These are phyloP conservation scores for Lithobius niger DNA, from an alignment of 1,140 invertebrate genomes.

Conservation along the genomic window DNA sequence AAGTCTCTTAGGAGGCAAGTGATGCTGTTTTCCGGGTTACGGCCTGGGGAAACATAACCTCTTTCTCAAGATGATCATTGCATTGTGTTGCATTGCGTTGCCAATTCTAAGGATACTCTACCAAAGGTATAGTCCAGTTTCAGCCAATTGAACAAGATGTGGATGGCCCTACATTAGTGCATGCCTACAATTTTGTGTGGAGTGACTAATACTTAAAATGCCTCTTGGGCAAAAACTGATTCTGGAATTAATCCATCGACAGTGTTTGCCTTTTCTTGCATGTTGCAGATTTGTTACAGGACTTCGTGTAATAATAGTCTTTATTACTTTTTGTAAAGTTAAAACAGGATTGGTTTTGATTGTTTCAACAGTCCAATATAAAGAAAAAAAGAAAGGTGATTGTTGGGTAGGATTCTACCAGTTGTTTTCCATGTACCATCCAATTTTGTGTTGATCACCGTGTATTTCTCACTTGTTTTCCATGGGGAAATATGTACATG, in stretches of 20 bases:
- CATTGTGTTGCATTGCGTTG: too few species aligned
- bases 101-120: too few species aligned
- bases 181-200: too few species aligned
- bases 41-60: too few species aligned
- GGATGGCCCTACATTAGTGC: too few species aligned
- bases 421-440: constrained; percentile 1
- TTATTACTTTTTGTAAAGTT: not conserved
- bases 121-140: too few species aligned
- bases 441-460: not conserved
- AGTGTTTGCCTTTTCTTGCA: not conserved
- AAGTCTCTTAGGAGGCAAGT: too few species aligned
- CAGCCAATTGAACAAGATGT: too few species aligned
- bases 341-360: not conserved
- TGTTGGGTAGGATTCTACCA: not conserved
- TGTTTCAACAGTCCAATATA: not conserved
- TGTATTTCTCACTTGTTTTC: not conserved
- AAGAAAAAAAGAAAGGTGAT: too few species aligned
- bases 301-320: not conserved
- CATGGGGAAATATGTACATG: constrained; percentile 1
- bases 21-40: too few species aligned
- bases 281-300: not conserved
- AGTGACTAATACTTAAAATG: not conserved
- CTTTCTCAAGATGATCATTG: too few species aligned
- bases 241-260: not conserved
- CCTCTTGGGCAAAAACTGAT: not conserved